Base-by-base conservation (phyloP, 2,113 vertebrate species). In the Eleginops maclovinus region DNA sequence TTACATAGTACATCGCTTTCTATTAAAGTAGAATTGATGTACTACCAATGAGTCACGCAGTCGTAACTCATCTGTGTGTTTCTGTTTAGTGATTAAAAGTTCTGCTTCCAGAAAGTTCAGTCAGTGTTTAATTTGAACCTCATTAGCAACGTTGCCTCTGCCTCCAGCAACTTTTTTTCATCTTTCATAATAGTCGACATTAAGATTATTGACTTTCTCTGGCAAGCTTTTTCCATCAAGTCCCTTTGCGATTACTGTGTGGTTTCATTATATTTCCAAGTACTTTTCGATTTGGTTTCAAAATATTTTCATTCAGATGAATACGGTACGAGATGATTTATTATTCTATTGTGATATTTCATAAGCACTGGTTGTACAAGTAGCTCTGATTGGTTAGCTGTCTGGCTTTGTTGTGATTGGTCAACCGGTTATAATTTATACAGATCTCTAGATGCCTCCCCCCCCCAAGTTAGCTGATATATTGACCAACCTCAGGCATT, bases 101-200 rank as follows among this genome's bases (percentile, higher is more conserved):
- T 16, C 47, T 65, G 8, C 53, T 77, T 79, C 36, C 36, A n/a
- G 21, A 36, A 47, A 67, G 24, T 61, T 70, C 28, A 73, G 36
- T 50, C 67, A 16, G 51, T 76, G 40, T 24, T 59, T 78, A 75
- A 43, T 66, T 74, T 59, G 46, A 65, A 75, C 24, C 65, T 80
- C 75, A 77, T 89, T 82, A 77, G 44, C 50, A 67, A 66, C 11
- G 3, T 64, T 15, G 80, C 24, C 12, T 56, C 43, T 69, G 43
- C 72, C 70, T 61, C 21, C 41, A 77, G 78, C 47, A 17, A 19
- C 9, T 1, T 54, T 28, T 17, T 56, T 4, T 9, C 41, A 24
- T 62, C 4, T 40, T 43, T 55, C 31, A 36, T 36, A 36, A 36
- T 36, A 36, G 31, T 36, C 31, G 5, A 8, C 31, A 36, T 36